Evolutionary conservation across 2,113 vertebrate genomes (phyloP), one percentile per base, ranked within the genome.

Genomic region (Ranitomeya variabilis): DNA sequence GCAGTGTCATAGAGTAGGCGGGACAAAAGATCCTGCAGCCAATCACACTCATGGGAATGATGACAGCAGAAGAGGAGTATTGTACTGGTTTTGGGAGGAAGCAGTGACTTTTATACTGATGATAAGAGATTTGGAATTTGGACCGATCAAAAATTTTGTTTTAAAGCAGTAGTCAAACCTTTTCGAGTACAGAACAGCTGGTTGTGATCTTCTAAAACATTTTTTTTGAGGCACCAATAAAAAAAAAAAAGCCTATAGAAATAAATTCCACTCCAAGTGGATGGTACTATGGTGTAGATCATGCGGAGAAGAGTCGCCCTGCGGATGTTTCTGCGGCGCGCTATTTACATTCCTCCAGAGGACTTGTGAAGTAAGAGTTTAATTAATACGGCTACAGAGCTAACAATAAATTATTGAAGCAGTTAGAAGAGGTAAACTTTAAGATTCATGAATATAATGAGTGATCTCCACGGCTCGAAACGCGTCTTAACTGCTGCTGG

Each of bases 301-400:
- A 45, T 7, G 37, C 31, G 16, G 26, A 54, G 62, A 52, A 52
- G 37, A 78, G 45, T 8, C 31, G 11, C 74, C 85, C 85, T 86
- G 74, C 37, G 37, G 59, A 86, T 73, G 80, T 45, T 4, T 57
- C 62, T 80, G 76, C n/a, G 0, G 16, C 10, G 60, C 62, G 4
- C 51, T 80, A 81, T 81, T 81, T 81, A 81, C 51, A 87, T 87
- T 51, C 55, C 86, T 82, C 86, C 23, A n/a, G 76, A 87, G 85
- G 51, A 87, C 85, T 80, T 5, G 73, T 12, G 76, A 80, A 80
- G 74, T 64, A 79, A 87, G 85, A 80, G 55, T 88, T 73, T 88
- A 87, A 87, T 81, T 87, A 82, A 88, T 81, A 73, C 80, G 10
- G 52, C 55, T 71, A 60, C 79, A 81, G 64, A 59, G 54, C 19